A percentile compares a stretch with the other conserved stretches of the same genome.
phyloP scores from a whole-genome alignment of 2,113 vertebrate genomes.

The Sakesphorus luctuosus region DNA sequence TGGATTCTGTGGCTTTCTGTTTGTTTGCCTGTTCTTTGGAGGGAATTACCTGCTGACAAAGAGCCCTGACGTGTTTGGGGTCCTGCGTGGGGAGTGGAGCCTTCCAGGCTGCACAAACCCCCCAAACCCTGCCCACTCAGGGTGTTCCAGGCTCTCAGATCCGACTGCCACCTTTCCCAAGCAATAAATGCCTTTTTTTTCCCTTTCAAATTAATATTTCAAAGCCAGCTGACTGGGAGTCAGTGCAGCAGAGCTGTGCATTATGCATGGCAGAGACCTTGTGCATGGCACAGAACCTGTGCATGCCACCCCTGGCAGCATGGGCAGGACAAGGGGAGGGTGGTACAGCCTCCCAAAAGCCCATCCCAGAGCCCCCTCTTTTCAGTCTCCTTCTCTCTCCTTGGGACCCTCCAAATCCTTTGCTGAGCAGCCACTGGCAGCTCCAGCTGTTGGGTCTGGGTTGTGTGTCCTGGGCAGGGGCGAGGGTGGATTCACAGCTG shows the following conservation, averaged over 20 bases:
- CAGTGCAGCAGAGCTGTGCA: background rate
- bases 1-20: no score
- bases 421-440: background rate
- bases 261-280: background rate
- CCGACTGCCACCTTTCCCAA: no score
- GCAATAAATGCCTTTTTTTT: background rate
- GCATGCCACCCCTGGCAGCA: background rate
- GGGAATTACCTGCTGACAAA: no score
- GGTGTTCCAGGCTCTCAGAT: no score
- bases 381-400: rapidly evolving
- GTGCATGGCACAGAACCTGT: background rate
- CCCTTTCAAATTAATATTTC: constrained; percentile 14
- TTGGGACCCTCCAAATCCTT: background rate
- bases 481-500: background rate
- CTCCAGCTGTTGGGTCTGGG: background rate
- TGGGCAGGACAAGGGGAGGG: background rate
- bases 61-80: no score
- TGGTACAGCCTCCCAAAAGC: rapidly evolving
- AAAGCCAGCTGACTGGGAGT: background rate
- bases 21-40: no score
- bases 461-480: rapidly evolving
- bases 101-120: no score
- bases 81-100: no score
- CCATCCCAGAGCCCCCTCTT: background rate
- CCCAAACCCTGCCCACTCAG: no score